Conservation (phyloP, 2,888 invertebrate genomes). For the Hirtodrosophila trivittata region DNA sequence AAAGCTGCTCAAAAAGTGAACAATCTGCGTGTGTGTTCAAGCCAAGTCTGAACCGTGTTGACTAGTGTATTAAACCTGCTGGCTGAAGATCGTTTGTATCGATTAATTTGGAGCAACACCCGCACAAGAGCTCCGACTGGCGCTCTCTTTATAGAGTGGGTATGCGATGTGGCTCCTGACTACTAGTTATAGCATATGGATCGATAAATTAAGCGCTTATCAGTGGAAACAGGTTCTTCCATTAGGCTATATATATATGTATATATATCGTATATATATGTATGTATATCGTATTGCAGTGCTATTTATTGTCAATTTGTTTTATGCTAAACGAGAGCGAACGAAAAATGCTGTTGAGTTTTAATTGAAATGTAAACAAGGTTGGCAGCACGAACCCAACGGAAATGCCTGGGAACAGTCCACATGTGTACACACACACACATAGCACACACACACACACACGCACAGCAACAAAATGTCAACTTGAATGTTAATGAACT, state of each 20-base stretch:
- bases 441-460: no score
- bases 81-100: conserved; percentile 16
- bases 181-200: conserved; percentile 21
- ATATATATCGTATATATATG: conserved; percentile 31
- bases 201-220: conserved; percentile 72
- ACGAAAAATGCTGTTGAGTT: conserved; percentile 27
- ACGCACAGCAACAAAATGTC: conserved; percentile 23
- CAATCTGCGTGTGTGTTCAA: no score
- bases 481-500: conserved; percentile 52
- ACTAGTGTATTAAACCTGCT: conserved; percentile 45
- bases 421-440: conserved; percentile 20
- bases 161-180: background rate
- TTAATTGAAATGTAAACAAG: conserved; percentile 58
- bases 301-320: conserved; percentile 65
- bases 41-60: conserved; percentile 8
- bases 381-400: conserved; percentile 31
- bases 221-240: conserved; percentile 75
- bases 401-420: conserved; percentile 37
- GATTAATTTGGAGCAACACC: conserved; percentile 54
- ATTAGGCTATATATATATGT: conserved; percentile 55
- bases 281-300: conserved; percentile 37
- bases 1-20: no score
- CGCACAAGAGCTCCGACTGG: conserved; percentile 44
- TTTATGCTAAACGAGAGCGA: conserved; percentile 42
- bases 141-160: conserved; percentile 12